Percentiles rank a stretch among this genome's conserved stretches.
phyloP scores from a whole-genome alignment of 2,113 vertebrate species.

The Indri indri region DNA sequence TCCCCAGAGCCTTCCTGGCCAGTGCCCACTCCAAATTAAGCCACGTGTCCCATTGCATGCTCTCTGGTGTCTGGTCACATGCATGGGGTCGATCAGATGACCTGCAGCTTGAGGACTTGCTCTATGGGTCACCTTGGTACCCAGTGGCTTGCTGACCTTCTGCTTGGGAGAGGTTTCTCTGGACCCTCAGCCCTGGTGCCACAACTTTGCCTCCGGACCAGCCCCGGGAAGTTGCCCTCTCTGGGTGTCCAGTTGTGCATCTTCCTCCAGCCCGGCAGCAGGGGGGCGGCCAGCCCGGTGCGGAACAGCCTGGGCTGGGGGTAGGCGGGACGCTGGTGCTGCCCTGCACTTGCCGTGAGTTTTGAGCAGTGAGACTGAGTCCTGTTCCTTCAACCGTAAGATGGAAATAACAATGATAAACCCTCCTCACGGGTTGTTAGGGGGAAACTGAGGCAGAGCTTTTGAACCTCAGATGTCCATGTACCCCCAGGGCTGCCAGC shows the following conservation, averaged over 20 bases:
- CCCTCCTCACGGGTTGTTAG: accelerated
- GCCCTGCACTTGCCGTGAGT: accelerated
- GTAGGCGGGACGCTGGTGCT: accelerated
- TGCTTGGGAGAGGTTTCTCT: neutral
- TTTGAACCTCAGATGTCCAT: accelerated
- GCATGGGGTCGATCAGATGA: neutral
- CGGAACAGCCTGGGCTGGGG: neutral
- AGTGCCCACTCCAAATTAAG: accelerated
- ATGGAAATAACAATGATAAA: accelerated
- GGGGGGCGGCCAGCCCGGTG: too few relatives aligned
- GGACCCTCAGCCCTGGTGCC: too few relatives aligned
- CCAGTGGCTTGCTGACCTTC: neutral
- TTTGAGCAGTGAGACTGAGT: neutral
- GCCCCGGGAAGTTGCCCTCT: too few relatives aligned
- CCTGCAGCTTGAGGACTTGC: too few relatives aligned
- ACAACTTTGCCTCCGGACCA: neutral
- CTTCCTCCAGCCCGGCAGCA: neutral
- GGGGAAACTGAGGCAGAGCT: neutral
- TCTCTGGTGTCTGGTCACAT: neutral
- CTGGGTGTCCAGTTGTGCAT: neutral
- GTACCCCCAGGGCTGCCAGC: accelerated
- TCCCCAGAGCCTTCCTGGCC: neutral
- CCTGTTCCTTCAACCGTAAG: neutral
- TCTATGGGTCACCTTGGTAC: accelerated
- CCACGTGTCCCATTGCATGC: accelerated